Evolutionary conservation across 2,888 invertebrate genomes (phyloP), one percentile per base, ranked within the genome.

Genomic region (Calameuta idolon): DNA sequence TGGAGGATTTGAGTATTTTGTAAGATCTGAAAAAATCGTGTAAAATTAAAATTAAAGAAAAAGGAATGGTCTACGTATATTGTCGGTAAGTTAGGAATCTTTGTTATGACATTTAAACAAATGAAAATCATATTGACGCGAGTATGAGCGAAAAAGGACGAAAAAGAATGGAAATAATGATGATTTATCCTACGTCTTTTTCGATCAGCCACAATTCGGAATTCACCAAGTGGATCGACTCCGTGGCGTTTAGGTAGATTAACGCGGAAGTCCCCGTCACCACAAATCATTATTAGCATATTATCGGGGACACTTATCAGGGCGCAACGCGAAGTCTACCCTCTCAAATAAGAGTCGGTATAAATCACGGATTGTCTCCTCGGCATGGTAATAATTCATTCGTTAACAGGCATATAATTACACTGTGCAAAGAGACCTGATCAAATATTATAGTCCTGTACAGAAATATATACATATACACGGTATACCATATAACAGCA

Each of bases 281-380:
- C 84, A 87, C 84, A 87, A 89, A 89, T 89, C 88, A 88, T 87
- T 89, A 89, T 89, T 89, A 89, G 87, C 89, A 89, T 89, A 89
- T 89, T 89, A 89, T 89, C 88, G 85, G 83, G 82, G 84, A 86
- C 87, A 86, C 86, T 87, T 87, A 89, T 89, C 89, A 83, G 83
- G 81, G 82, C 82, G 83, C 81, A 77, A 79, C 83, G 80, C 79
- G 79, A 78, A 83, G 75, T 83, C 81, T 81, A 81, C 81, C 79
- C 83, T 81, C 81, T 86, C 84, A 83, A 85, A 85, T 86, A 85
- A 85, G 83, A 87, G 83, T 83, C 79, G 79, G 81, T 81, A 84
- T 88, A 87, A 88, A 87, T 89, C 88, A 89, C 81, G 83, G 85
- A 86, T 86, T 87, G 85, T 86, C 86, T 87, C 83, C 82, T 77